A percentile compares a stretch with the other conserved stretches of the same genome.
Conservation (phyloP, 2,888 invertebrate species). For the Megalurothrips usitatus region DNA sequence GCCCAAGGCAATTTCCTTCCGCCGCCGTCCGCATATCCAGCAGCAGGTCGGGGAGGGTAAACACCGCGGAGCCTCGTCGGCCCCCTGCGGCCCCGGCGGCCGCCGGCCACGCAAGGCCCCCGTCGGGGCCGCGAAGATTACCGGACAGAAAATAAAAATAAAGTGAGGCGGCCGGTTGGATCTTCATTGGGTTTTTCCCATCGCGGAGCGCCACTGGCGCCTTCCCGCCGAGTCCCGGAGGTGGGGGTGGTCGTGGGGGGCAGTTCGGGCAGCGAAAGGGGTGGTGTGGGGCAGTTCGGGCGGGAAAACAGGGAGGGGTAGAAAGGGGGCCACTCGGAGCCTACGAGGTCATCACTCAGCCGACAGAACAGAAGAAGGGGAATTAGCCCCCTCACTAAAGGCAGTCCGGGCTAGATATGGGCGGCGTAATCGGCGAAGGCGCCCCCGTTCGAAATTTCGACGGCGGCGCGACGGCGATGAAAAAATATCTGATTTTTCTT, state of each 20-base stretch:
- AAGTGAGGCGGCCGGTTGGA: neutral
- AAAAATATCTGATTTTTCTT: too few relatives aligned
- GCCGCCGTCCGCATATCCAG: neutral
- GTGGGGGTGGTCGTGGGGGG: neutral
- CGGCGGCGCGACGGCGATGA: too few relatives aligned
- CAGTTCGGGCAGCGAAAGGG: too few relatives aligned
- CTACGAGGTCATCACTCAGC: neutral
- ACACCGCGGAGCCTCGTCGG: neutral
- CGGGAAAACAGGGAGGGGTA: neutral
- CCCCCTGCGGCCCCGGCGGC: too few relatives aligned
- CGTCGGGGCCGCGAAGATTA: too few relatives aligned
- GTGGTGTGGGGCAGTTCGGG: neutral
- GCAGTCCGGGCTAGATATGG: too few relatives aligned
- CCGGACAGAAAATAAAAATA: neutral
- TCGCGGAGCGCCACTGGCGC: neutral
- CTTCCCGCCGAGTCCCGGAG: neutral
- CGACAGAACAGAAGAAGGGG: neutral
- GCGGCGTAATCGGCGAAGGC: neutral
- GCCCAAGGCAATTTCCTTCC: conserved; percentile 1
- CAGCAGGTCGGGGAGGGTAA: neutral
- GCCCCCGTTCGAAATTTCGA: too few relatives aligned
- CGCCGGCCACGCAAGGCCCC: too few relatives aligned
- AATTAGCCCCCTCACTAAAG: neutral
- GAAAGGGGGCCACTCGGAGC: neutral
- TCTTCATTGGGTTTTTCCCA: conserved; percentile 24